Evolutionary conservation across 2,797 vertebrate genomes (phyloP), one percentile per base, ranked within the genome.

Genomic region (Chromobotia macracanthus): DNA sequence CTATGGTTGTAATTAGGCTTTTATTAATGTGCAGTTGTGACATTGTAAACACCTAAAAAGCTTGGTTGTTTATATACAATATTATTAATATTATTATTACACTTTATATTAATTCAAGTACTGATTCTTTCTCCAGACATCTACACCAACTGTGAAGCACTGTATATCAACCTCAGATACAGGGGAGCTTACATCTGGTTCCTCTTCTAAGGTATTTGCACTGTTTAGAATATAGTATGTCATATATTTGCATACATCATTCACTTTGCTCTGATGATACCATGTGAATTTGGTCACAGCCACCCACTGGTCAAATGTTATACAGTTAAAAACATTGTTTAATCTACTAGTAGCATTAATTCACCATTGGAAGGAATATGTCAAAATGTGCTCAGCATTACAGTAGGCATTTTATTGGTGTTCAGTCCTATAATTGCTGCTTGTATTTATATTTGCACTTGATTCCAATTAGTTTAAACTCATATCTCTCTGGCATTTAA

Each of bases 101-200:
- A 38, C 35, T 69, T 28, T 74, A 63, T 46, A 60, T 66, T 76
- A 75, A 71, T 38, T 50, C 74, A 55, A 83, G 81, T 80, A 83
- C 73, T 75, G 50, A 65, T 63, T 73, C 58, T 85, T 70, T 88
- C 72, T 85, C 12, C 86, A 89, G 88, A 85, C 85, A 41, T 88
- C 87, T 38, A 88, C 88, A 83, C 87, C 88, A 72, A 82, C 84
- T 75, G 85, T 88, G 80, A 89, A 89, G 86, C 87, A 88, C 83
- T 89, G 83, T 81, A 80, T 85, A 80, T 87, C 87, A 72, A 70
- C 86, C 28, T 87, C 87, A 84, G 88, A 86, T 77, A 88, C 83
- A 82, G 86, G 84, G 60, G 85, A 87, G 70, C 82, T 84, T 65
- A 63, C 84, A 16, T 82, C 87, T 75, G 87, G 87, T 76, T 83